Evolutionary conservation across 2,888 invertebrate species (phyloP), one percentile per base, ranked within the genome.

Genomic region (Eucriotettix oculatus): DNA sequence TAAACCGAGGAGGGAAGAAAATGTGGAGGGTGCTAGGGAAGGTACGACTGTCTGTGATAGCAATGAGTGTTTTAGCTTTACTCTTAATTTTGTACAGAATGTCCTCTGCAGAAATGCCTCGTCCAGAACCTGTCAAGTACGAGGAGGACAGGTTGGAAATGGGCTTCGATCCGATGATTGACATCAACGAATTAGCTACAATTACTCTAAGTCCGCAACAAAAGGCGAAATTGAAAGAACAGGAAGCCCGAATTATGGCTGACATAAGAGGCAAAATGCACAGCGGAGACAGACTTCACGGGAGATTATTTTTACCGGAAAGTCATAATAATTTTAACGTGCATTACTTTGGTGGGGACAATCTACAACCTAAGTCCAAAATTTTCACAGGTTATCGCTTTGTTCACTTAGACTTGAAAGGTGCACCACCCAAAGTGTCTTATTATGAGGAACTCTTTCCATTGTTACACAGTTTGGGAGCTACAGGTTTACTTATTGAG

Each of bases 351-450:
- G 12, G 5, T 12, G n/a, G 48, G n/a, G 48, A 48, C 3, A n/a
- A 48, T 48, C 5, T n/a, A 2, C 2, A 17, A 17, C 54, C 10
- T 12, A 17, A 17, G n/a, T 16, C 54, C 16, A 54, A 54, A 54
- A 10, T 54, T 14, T 63, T 64, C 52, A 54, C 43, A 59, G 73
- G 73, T 1, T 76, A 83, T 63, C 80, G 85, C 61, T 77, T 90
- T 41, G 86, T 93, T 1, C 92, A 92, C 72, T 72, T 92, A 40
- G 93, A 92, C 73, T 72, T 92, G 16, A 92, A 93, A 72, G 90
- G 91, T 10, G 86, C 90, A 1, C 89, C 90, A 0, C 87, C 87
- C 0, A 84, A 81, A 66, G 68, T 87, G 2, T 69, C 72, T 0
- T 86, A 85, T 67, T 78, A 83, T 61, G 70, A 75, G 58, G 73